Percentiles rank a stretch among this genome's conserved stretches.
These are phyloP conservation scores for Ardeotis arabs DNA, from an alignment of 2,113 vertebrate genomes.

Conservation along the genomic window DNA sequence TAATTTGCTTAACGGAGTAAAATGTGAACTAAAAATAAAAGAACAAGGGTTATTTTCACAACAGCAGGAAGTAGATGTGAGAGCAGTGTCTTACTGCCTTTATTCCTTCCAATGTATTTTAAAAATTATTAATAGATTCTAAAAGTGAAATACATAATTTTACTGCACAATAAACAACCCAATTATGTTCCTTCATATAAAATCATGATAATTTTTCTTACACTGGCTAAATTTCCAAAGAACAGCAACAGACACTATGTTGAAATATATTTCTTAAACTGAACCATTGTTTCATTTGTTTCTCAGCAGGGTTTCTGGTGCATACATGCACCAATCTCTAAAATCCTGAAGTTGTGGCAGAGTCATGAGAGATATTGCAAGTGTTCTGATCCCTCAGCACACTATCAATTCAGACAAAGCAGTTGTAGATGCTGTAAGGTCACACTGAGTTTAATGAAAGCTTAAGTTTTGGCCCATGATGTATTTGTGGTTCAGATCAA, in stretches of 20 bases:
- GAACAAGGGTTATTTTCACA: neutral
- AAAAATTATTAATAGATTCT: neutral
- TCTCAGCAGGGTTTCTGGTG: neutral
- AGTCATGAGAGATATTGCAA: neutral
- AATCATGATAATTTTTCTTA: neutral
- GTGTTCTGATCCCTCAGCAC: neutral
- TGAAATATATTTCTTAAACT: neutral
- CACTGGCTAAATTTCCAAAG: neutral
- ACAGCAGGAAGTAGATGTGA: neutral
- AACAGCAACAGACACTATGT: neutral
- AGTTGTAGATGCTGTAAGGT: neutral
- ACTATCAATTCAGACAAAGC: neutral
- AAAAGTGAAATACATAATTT: neutral
- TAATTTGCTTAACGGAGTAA: neutral
- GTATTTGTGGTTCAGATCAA: neutral
- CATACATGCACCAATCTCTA: neutral
- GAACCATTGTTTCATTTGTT: accelerated
- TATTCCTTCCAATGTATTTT: neutral
- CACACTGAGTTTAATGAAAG: neutral
- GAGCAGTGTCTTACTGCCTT: neutral
- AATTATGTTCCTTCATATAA: neutral
- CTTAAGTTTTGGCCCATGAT: neutral
- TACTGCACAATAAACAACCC: neutral
- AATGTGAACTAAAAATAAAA: neutral
- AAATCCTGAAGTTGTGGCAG: neutral